phyloP scores from a whole-genome alignment of 1,140 invertebrate genomes.

The Penaeus indicus region DNA sequence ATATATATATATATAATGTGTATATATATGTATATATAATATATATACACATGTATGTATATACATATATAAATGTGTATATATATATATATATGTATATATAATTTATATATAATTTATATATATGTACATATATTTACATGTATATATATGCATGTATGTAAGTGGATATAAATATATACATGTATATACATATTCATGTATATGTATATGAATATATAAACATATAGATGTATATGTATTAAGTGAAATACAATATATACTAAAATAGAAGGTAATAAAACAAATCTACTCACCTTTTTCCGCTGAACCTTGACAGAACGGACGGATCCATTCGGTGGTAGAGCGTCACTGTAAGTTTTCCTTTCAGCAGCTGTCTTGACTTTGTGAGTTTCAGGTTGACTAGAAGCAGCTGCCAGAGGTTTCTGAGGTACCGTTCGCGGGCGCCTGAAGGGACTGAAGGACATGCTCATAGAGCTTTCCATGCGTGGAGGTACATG shows the following conservation, averaged over 20 bases:
- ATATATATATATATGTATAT: too few relatives aligned
- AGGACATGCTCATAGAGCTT: conserved; percentile 56
- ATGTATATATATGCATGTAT: too few relatives aligned
- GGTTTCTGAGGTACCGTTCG: conserved; percentile 38
- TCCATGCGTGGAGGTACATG: conserved; percentile 36
- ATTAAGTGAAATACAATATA: not conserved
- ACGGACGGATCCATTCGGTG: conserved; percentile 51
- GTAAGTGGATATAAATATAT: too few relatives aligned
- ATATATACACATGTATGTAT: too few relatives aligned
- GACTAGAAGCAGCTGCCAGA: not conserved
- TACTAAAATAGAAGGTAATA: not conserved
- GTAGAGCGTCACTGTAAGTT: conserved; percentile 60
- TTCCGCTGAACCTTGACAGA: conserved; percentile 44
- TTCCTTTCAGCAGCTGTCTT: conserved; percentile 65
- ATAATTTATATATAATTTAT: too few relatives aligned
- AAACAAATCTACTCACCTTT: conserved; percentile 38
- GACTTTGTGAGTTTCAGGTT: conserved; percentile 60
- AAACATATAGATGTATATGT: too few relatives aligned
- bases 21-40: too few relatives aligned
- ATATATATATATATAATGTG: too few relatives aligned
- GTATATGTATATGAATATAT: too few relatives aligned
- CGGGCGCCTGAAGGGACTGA: conserved; percentile 52
- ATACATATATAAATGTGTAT: too few relatives aligned
- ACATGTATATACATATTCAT: too few relatives aligned
- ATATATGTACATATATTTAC: too few relatives aligned